phyloP scores from a whole-genome alignment of 2,113 vertebrate species.

The Caranx melampygus region DNA sequence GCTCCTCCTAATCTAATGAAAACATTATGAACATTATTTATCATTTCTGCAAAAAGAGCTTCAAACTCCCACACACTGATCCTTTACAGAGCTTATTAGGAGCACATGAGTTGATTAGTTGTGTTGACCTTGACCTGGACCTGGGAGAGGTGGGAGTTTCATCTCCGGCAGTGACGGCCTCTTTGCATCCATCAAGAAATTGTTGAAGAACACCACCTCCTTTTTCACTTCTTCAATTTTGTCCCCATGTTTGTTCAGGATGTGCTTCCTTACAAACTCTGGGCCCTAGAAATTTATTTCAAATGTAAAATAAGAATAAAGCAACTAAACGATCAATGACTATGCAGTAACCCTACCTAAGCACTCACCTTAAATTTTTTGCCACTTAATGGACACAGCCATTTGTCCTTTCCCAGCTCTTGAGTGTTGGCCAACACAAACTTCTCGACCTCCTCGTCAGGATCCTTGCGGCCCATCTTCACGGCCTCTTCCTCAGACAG shows the following conservation, averaged over 20 bases:
- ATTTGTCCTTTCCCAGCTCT: constrained; percentile 96
- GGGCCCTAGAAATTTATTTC: constrained; percentile 84
- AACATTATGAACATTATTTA: no score
- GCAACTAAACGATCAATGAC: not conserved
- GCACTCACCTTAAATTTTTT: constrained; percentile 92
- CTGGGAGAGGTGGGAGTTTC: constrained; percentile 89
- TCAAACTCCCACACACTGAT: no score
- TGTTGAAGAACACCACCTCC: constrained; percentile 93
- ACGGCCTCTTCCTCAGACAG: constrained; percentile 91
- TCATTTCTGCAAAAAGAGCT: no score
- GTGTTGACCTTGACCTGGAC: constrained; percentile 84
- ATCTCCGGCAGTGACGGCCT: constrained; percentile 90
- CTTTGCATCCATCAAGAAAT: constrained; percentile 93
- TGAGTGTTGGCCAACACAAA: constrained; percentile 94
- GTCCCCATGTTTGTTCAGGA: constrained; percentile 93
- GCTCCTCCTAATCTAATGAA: no score
- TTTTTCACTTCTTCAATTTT: constrained; percentile 96
- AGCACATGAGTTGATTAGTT: not conserved
- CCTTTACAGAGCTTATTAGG: not conserved
- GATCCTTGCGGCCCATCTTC: constrained; percentile 94
- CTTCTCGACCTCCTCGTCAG: constrained; percentile 93
- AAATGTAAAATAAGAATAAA: not conserved
- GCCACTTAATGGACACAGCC: constrained; percentile 94
- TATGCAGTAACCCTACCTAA: not conserved
- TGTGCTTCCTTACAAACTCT: constrained; percentile 95